These are phyloP conservation scores for Heliconius aoede DNA, from an alignment of 2,888 invertebrate genomes.

Conservation along the genomic window DNA sequence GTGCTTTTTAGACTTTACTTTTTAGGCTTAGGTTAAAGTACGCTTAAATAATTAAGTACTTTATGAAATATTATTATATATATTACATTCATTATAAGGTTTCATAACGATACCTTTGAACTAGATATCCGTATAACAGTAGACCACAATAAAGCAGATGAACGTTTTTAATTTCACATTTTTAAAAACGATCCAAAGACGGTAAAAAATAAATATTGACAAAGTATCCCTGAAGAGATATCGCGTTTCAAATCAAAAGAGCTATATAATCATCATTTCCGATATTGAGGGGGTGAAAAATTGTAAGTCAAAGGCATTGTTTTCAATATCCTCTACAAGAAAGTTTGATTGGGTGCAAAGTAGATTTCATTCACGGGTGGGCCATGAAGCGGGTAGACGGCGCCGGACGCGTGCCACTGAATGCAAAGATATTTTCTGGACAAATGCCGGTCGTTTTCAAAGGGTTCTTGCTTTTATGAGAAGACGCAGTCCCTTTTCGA, in stretches of 20 bases:
- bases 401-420: constrained; percentile 76
- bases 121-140: neutral
- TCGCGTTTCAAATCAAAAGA: constrained; percentile 78
- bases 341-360: constrained; percentile 82
- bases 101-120: neutral
- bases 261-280: constrained; percentile 74
- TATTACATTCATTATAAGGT: neutral
- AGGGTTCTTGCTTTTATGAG: constrained; percentile 73
- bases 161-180: neutral
- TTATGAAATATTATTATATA: neutral
- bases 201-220: constrained; percentile 20
- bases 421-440: constrained; percentile 80
- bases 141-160: neutral
- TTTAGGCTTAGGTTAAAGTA: no score
- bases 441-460: constrained; percentile 78
- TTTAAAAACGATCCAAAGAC: neutral
- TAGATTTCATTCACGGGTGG: constrained; percentile 79
- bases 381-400: constrained; percentile 69
- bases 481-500: constrained; percentile 73
- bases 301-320: constrained; percentile 80
- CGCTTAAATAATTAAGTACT: neutral
- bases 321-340: constrained; percentile 77
- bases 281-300: constrained; percentile 61
- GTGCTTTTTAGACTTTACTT: neutral
- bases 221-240: constrained; percentile 58